Conservation (phyloP, 2,797 vertebrate genomes). For the Momotus momota region DNA sequence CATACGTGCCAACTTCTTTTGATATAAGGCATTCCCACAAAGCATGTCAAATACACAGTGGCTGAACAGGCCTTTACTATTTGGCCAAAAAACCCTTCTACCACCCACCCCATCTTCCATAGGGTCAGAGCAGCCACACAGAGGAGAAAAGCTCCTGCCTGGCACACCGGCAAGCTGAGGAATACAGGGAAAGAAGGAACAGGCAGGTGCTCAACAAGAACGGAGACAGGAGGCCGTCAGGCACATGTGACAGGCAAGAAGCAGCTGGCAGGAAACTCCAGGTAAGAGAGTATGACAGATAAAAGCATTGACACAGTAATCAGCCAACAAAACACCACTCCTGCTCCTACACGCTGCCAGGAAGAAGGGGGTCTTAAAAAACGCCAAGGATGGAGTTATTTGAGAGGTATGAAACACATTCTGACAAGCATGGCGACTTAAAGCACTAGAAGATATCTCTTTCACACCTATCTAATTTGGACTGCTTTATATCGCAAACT, state of each 20-base stretch:
- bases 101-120: not conserved
- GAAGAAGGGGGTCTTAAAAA: not conserved
- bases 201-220: not conserved
- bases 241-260: not conserved
- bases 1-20: not conserved
- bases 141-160: not conserved
- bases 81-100: not conserved
- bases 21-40: not conserved
- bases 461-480: not conserved
- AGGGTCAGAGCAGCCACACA: not conserved
- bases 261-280: not conserved
- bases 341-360: not conserved
- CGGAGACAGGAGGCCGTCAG: accelerated
- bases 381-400: not conserved
- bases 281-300: not conserved
- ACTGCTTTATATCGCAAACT: not conserved
- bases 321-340: not conserved
- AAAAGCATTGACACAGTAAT: not conserved
- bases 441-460: not conserved
- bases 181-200: accelerated
- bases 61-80: not conserved
- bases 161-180: not conserved
- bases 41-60: not conserved
- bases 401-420: not conserved
- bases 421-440: not conserved